A percentile compares a stretch with the other conserved stretches of the same genome.
phyloP scores from a whole-genome alignment of 2,797 vertebrate species.

The Emys orbicularis region DNA sequence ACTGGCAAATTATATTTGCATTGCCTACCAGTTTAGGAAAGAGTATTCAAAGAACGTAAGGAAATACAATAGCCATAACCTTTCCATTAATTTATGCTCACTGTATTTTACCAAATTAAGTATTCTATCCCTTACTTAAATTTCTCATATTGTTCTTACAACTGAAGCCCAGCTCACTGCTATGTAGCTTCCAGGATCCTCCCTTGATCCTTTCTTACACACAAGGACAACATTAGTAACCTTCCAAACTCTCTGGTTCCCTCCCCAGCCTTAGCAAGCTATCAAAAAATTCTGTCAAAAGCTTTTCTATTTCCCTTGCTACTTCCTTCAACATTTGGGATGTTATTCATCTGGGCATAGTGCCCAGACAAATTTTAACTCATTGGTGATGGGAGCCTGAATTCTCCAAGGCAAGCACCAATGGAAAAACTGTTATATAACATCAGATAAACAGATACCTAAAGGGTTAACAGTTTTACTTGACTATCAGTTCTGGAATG shows the following conservation, averaged over 20 bases:
- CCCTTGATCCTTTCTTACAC: slow-evolving; percentile 69
- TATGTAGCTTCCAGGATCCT: slow-evolving; percentile 60
- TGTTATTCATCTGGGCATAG: slow-evolving; percentile 82
- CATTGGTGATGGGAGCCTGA: slow-evolving; percentile 74
- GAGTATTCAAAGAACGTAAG: background rate
- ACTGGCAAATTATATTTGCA: background rate
- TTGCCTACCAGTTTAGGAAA: background rate
- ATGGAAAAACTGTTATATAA: slow-evolving; percentile 60
- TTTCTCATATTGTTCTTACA: slow-evolving; percentile 63
- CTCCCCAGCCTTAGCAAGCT: slow-evolving; percentile 77
- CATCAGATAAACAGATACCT: slow-evolving; percentile 58
- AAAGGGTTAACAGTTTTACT: slow-evolving; percentile 49
- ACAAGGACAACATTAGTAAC: slow-evolving; percentile 75
- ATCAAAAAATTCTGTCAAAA: slow-evolving; percentile 84
- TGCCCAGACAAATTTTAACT: slow-evolving; percentile 82
- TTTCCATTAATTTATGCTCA: background rate
- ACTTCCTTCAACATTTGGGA: slow-evolving; percentile 80
- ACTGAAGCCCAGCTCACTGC: slow-evolving; percentile 61
- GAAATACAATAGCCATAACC: background rate
- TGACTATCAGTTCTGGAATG: slow-evolving; percentile 58
- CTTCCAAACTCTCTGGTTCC: slow-evolving; percentile 78
- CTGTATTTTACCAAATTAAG: slow-evolving; percentile 41
- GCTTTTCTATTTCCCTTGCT: slow-evolving; percentile 82
- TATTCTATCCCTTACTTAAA: slow-evolving; percentile 34
- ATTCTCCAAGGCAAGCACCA: slow-evolving; percentile 65